Conservation (phyloP, 2,888 invertebrate species). For the Dendrolimus houi region DNA sequence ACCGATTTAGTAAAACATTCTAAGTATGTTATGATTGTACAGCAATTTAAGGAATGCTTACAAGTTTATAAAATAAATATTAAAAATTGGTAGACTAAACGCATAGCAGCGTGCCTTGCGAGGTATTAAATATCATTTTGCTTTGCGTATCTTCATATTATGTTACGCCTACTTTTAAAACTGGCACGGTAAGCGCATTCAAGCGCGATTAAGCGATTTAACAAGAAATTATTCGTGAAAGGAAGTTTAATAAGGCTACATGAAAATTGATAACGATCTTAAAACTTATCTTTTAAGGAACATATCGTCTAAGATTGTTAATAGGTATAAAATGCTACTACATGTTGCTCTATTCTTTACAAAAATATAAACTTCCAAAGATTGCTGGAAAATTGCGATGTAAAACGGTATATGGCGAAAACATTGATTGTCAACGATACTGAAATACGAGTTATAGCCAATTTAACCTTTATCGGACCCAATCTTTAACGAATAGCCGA, state of each 20-base stretch:
- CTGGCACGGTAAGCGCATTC: slow-evolving; percentile 34
- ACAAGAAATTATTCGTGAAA: slow-evolving; percentile 30
- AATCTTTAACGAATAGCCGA: slow-evolving; percentile 43
- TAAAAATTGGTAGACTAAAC: not conserved
- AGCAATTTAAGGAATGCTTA: not conserved
- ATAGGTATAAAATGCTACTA: too few relatives aligned
- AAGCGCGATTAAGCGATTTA: slow-evolving; percentile 48
- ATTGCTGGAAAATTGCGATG: slow-evolving; percentile 20
- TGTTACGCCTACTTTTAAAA: slow-evolving; percentile 42
- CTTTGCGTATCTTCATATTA: slow-evolving; percentile 50
- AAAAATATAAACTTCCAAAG: slow-evolving; percentile 5
- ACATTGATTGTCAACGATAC: slow-evolving; percentile 32
- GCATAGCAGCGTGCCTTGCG: slow-evolving; percentile 6
- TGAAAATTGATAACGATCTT: not conserved
- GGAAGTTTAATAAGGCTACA: slow-evolving; percentile 16
- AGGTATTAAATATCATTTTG: slow-evolving; percentile 25
- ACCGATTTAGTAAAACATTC: too few relatives aligned
- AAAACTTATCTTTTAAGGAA: too few relatives aligned
- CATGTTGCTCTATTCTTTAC: not conserved
- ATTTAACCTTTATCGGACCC: slow-evolving; percentile 58
- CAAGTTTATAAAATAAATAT: not conserved
- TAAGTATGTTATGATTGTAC: not conserved
- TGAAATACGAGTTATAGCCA: slow-evolving; percentile 40
- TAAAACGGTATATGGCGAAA: slow-evolving; percentile 21
- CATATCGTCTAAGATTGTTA: too few relatives aligned